phyloP scores from a whole-genome alignment of 2,797 vertebrate genomes.

The Myotis pilosus region DNA sequence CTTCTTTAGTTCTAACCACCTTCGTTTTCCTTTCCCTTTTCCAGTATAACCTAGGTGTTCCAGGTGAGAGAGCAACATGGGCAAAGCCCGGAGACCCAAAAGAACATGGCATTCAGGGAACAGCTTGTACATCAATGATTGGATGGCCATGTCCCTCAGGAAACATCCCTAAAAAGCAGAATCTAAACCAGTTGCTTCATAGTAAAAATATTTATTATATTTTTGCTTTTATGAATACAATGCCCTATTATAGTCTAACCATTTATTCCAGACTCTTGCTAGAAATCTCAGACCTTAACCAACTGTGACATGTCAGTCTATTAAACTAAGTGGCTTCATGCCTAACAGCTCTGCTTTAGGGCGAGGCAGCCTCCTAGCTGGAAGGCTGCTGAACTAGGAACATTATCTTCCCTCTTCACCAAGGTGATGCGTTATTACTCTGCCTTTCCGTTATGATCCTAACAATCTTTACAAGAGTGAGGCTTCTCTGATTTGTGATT shows the following conservation, averaged over 20 bases:
- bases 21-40: not conserved
- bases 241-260: not conserved
- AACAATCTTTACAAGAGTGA: slow-evolving; percentile 29
- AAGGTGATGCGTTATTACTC: not conserved
- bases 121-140: not conserved
- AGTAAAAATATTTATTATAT: not conserved
- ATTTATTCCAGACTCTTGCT: slow-evolving; percentile 3
- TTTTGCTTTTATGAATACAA: slow-evolving; percentile 7
- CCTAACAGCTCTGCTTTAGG: slow-evolving; percentile 46
- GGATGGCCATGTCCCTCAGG: not conserved
- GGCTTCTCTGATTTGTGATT: slow-evolving; percentile 57
- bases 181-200: not conserved
- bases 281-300: slow-evolving; percentile 22
- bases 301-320: not conserved
- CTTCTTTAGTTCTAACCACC: not conserved
- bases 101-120: not conserved
- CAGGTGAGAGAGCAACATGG: not conserved
- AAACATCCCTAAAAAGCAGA: slow-evolving; percentile 1
- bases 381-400: slow-evolving; percentile 39
- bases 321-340: slow-evolving; percentile 21
- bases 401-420: slow-evolving; percentile 46
- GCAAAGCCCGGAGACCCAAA: not conserved
- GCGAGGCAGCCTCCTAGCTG: not conserved
- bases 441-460: slow-evolving; percentile 54
- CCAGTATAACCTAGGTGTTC: not conserved